A percentile compares a stretch with the other conserved stretches of the same genome.
phyloP scores from a whole-genome alignment of 1,140 invertebrate genomes.

The Anadara kagoshimensis region DNA sequence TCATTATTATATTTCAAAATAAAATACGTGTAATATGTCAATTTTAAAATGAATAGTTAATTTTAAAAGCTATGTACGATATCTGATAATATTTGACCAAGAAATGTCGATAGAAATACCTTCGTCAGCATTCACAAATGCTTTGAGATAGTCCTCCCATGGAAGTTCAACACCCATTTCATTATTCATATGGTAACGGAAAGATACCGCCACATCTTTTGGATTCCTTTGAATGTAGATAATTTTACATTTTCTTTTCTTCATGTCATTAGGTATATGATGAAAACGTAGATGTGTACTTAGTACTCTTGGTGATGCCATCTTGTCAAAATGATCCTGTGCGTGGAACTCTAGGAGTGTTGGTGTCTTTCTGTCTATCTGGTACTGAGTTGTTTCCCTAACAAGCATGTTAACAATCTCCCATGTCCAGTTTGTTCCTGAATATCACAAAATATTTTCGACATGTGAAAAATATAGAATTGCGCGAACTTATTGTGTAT shows the following conservation, averaged over 20 bases:
- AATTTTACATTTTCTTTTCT: constrained; percentile 22
- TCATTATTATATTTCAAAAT: no score
- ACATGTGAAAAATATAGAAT: no score
- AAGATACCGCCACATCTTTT: constrained; percentile 43
- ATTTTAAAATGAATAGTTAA: no score
- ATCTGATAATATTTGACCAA: no score
- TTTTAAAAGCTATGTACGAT: no score
- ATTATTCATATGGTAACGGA: no score
- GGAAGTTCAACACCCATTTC: no score
- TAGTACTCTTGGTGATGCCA: constrained; percentile 37
- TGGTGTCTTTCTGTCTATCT: constrained; percentile 13
- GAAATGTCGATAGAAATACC: no score
- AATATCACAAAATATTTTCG: neutral
- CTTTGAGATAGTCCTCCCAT: no score
- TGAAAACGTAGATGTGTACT: constrained; percentile 35
- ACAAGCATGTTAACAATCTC: constrained; percentile 22
- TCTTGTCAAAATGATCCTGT: constrained; percentile 18
- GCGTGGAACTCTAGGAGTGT: constrained; percentile 25
- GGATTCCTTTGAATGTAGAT: constrained; percentile 42
- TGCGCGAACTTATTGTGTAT: no score
- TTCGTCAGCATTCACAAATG: no score
- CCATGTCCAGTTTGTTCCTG: constrained; percentile 15
- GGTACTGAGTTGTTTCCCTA: constrained; percentile 5
- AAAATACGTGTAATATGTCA: no score
- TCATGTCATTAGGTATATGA: constrained; percentile 22